Base-by-base conservation (phyloP, 2,797 vertebrate genomes). In the Enteromius thamalakanensis region DNA sequence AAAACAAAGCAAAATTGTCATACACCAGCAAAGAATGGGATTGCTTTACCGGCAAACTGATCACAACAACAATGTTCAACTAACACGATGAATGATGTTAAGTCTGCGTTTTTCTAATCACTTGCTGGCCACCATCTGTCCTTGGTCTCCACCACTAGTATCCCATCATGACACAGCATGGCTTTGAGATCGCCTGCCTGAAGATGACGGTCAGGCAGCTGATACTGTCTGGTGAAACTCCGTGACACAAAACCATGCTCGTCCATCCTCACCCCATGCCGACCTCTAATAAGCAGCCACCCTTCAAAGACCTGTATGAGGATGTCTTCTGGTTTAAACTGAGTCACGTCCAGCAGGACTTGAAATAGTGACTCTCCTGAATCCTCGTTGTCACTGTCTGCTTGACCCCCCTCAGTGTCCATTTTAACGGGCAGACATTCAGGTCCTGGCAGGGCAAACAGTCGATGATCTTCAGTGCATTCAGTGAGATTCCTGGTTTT, bases 221-320 rank as follows among this genome's bases (percentile, higher is more conserved):
- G 93, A 85, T 96, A 96, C 68, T 95, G 94, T 76, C 95, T 94
- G 53, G 92, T 95, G 86, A 96, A 96, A 86, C 93, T 94, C 77
- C 95, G 90, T 0, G 95, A 93, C 83, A 96, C 29, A 23, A 96
- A 96, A 4, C 96, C 95, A 0, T 96, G 96, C 76, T 96, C 95
- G 0, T 96, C 95, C 95, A 96, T 96, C 86, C 95, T 92, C 87
- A 87, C 81, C n/a, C 91, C 93, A 0, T 96, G 95, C 26, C 92
- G 93, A 69, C 94, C 95, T 88, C 94, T 94, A 47, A 96, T 91
- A 88, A 96, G 88, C 69, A 96, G 93, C 95, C 95, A 96, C 29
- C 95, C 95, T 89, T 97, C 95, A 0, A 94, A 95, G 72, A 95
- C 93, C 90, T 97, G 96, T 83, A 97, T 96, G 68, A 96, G 94